phyloP scores from a whole-genome alignment of 2,113 vertebrate genomes.

The Equus quagga region DNA sequence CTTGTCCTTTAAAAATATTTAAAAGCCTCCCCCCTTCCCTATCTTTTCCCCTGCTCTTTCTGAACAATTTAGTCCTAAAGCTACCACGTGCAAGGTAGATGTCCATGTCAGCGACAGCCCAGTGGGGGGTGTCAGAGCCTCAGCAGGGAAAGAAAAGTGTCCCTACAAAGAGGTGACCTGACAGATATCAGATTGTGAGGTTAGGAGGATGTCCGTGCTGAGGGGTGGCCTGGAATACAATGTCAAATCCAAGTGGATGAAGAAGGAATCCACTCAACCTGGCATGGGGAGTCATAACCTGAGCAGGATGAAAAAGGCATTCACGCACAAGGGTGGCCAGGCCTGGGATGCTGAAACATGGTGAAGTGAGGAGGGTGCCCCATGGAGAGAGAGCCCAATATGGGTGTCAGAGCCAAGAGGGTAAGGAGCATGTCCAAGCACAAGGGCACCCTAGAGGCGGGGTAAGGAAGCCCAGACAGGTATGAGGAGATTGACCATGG shows the following conservation, averaged over 20 bases:
- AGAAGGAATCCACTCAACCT: background rate
- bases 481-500: background rate
- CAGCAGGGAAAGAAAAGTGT: background rate
- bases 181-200: background rate
- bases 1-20: background rate
- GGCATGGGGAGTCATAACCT: background rate
- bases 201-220: background rate
- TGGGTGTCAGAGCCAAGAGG: background rate
- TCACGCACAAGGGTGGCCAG: background rate
- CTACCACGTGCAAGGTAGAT: background rate
- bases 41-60: background rate
- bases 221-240: background rate
- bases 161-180: background rate
- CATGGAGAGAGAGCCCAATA: background rate
- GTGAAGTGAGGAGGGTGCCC: background rate
- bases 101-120: background rate
- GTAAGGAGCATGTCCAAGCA: background rate
- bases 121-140: background rate
- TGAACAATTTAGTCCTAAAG: constrained; percentile 28
- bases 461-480: background rate
- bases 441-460: background rate
- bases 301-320: background rate
- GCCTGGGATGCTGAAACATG: background rate
- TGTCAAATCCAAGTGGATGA: background rate
- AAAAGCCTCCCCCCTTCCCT: background rate